Percentiles rank a stretch among this genome's conserved stretches.
Conservation (phyloP, 92 coral and sea anemone genomes). For the Isaurus tuberculatus region DNA sequence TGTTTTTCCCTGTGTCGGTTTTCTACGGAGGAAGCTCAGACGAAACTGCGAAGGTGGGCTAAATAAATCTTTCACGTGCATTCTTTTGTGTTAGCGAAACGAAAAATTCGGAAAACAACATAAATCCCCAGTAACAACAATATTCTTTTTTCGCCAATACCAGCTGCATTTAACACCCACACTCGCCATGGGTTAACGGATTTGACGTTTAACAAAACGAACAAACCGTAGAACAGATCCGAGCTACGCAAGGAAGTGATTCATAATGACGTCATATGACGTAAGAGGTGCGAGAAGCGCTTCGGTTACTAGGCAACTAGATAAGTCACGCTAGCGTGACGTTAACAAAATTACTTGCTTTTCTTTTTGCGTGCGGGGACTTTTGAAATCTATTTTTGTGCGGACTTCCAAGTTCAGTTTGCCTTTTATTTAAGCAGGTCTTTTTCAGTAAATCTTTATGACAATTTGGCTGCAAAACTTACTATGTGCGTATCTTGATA, state of each 20-base stretch:
- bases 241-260: conserved; percentile 38
- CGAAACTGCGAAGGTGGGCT: conserved; percentile 3
- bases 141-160: conserved; percentile 10
- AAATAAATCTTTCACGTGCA: background rate
- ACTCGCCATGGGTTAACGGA: conserved; percentile 21
- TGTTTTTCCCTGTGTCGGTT: background rate
- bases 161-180: conserved; percentile 39
- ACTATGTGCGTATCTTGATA: background rate
- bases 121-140: background rate
- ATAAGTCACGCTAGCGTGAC: conserved; percentile 45
- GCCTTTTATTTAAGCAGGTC: background rate
- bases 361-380: conserved; percentile 27
- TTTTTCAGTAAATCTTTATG: background rate
- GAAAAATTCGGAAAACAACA: background rate
- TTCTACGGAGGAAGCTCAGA: background rate
- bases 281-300: conserved; percentile 8
- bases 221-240: conserved; percentile 12
- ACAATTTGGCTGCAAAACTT: background rate
- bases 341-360: conserved; percentile 25
- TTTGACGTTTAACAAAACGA: conserved; percentile 23
- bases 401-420: conserved; percentile 9
- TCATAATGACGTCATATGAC: conserved; percentile 17
- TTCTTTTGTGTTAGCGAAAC: background rate
- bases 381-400: conserved; percentile 21
- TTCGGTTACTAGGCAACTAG: conserved; percentile 16